These are phyloP conservation scores for Apamea crenata DNA, from an alignment of 2,888 invertebrate genomes.

Conservation along the genomic window DNA sequence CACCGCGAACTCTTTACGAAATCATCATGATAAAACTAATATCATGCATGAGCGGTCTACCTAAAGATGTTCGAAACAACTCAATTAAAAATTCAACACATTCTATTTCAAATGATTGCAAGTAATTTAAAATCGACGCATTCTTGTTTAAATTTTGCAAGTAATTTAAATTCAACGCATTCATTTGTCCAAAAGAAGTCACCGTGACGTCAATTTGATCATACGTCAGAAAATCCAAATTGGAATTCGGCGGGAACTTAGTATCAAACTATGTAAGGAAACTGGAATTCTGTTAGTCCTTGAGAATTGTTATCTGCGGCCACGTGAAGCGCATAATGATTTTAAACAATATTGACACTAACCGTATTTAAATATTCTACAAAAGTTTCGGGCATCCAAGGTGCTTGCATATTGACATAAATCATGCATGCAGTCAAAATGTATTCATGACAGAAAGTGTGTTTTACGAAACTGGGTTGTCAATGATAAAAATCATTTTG, in stretches of 20 bases:
- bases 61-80: constrained; percentile 6
- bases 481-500: not conserved
- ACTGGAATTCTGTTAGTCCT: constrained; percentile 52
- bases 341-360: constrained; percentile 25
- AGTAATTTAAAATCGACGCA: constrained; percentile 37
- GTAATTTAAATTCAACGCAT: constrained; percentile 47
- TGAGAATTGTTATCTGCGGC: constrained; percentile 43
- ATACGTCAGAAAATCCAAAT: constrained; percentile 48
- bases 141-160: not conserved
- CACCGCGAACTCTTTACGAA: not conserved
- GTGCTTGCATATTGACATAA: constrained; percentile 15
- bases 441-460: constrained; percentile 28
- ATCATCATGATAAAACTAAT: constrained; percentile 11
- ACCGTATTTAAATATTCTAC: constrained; percentile 50
- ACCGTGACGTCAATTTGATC: constrained; percentile 34
- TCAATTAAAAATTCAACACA: constrained; percentile 1
- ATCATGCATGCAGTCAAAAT: constrained; percentile 37
- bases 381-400: constrained; percentile 23
- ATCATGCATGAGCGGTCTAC: constrained; percentile 5
- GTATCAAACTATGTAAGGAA: constrained; percentile 42
- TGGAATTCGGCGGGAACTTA: constrained; percentile 35
- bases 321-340: constrained; percentile 49
- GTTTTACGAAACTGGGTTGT: constrained; percentile 1
- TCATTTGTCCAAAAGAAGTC: constrained; percentile 15
- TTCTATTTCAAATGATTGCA: not conserved